These are phyloP conservation scores for Pseudochaenichthys georgianus DNA, from an alignment of 2,797 vertebrate species.

Conservation along the genomic window DNA sequence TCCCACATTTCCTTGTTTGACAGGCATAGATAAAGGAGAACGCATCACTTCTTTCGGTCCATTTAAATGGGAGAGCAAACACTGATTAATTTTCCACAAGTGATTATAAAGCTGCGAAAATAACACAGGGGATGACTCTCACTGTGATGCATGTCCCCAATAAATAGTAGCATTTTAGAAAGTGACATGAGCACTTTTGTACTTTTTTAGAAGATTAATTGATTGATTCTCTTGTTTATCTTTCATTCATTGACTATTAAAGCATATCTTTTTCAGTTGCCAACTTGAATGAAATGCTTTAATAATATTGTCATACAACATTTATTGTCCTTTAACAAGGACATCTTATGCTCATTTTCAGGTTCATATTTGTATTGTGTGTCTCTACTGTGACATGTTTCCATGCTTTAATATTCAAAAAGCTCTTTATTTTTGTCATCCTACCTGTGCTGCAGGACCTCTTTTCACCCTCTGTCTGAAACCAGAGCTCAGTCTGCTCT, in stretches of 20 bases:
- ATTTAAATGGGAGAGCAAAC: slow-evolving; percentile 56
- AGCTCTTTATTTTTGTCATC: too few species aligned
- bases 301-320: not conserved
- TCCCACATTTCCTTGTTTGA: slow-evolving; percentile 51
- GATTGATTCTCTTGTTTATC: not conserved
- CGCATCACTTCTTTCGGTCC: slow-evolving; percentile 39
- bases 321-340: not conserved
- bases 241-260: not conserved
- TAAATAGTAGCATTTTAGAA: slow-evolving; percentile 40
- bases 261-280: too few species aligned
- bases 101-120: slow-evolving; percentile 68
- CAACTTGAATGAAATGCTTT: not conserved
- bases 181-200: slow-evolving; percentile 28
- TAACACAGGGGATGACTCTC: slow-evolving; percentile 30
- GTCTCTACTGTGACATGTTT: too few species aligned
- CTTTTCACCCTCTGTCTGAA: too few species aligned
- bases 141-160: slow-evolving; percentile 44
- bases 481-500: too few species aligned
- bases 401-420: too few species aligned
- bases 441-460: too few species aligned
- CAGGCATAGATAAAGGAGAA: slow-evolving; percentile 55
- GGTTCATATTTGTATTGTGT: too few species aligned
- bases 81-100: slow-evolving; percentile 62
- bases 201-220: slow-evolving; percentile 1
- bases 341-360: too few species aligned